Evolutionary conservation across 2,113 vertebrate species (phyloP).

Genomic region (Dipodomys ordii): DNA sequence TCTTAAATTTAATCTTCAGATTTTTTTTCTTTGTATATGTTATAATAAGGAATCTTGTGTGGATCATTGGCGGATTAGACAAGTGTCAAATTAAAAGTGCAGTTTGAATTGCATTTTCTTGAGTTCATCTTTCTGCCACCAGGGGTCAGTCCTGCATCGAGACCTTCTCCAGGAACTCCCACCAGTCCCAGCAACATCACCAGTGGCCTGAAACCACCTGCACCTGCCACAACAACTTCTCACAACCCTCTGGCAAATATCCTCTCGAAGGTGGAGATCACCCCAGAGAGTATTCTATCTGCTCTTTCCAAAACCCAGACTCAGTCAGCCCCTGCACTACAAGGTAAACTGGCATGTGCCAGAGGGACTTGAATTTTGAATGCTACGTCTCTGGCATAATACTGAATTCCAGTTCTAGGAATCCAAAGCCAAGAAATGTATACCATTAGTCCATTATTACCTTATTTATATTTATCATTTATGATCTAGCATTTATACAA

Average conservation of each 20-base stretch:
- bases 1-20: slow-evolving; percentile 50
- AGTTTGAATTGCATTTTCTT: slow-evolving; percentile 62
- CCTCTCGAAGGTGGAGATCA: slow-evolving; percentile 97
- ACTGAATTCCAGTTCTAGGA: slow-evolving; percentile 40
- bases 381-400: slow-evolving; percentile 15
- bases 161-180: slow-evolving; percentile 93
- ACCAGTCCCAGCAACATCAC: slow-evolving; percentile 91
- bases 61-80: background rate
- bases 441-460: background rate
- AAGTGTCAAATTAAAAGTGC: slow-evolving; percentile 34
- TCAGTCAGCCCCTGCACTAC: slow-evolving; percentile 87
- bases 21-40: slow-evolving; percentile 42
- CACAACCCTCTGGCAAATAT: slow-evolving; percentile 94
- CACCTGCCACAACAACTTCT: slow-evolving; percentile 83
- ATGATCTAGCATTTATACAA: background rate
- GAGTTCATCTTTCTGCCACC: slow-evolving; percentile 77
- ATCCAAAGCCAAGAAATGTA: slow-evolving; percentile 24
- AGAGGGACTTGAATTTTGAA: background rate
- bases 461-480: background rate
- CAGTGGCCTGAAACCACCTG: slow-evolving; percentile 89
- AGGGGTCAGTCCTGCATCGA: slow-evolving; percentile 94
- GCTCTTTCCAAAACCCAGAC: slow-evolving; percentile 96
- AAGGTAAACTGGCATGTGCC: slow-evolving; percentile 87
- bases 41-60: background rate
- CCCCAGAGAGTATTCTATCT: slow-evolving; percentile 95